A percentile compares a stretch with the other conserved stretches of the same genome.
Evolutionary conservation across 2,888 invertebrate species (phyloP).

Genomic region (Corythucha ciliata): DNA sequence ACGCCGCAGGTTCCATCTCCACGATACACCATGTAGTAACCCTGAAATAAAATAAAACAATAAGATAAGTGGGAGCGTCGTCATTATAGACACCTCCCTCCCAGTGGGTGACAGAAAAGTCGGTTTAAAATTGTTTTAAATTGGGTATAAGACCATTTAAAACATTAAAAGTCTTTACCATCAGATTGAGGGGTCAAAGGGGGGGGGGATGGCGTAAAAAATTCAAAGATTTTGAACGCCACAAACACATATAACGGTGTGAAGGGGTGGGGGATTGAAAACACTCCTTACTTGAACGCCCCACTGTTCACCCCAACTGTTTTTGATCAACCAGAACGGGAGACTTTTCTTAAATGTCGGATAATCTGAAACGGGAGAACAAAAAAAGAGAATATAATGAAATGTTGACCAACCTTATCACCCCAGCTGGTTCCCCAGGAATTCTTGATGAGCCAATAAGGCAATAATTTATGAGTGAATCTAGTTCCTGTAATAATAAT

Average conservation of each 20-base stretch:
- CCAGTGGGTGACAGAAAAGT: too few species aligned
- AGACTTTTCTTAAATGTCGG: constrained; percentile 68
- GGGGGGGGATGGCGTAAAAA: too few species aligned
- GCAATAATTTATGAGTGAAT: constrained; percentile 66
- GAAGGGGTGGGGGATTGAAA: too few species aligned
- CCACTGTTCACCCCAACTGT: constrained; percentile 87
- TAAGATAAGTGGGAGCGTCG: too few species aligned
- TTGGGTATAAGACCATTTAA: too few species aligned
- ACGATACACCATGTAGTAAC: constrained; percentile 87
- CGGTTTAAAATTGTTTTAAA: too few species aligned
- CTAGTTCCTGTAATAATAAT: constrained; percentile 58
- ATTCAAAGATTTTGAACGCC: too few species aligned
- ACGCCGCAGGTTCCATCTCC: constrained; percentile 94
- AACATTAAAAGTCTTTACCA: too few species aligned
- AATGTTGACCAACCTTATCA: constrained; percentile 50
- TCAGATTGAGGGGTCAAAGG: too few species aligned
- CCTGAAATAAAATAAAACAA: constrained; percentile 45
- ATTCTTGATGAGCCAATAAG: constrained; percentile 91
- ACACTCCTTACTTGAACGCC: constrained; percentile 57
- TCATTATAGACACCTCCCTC: too few species aligned
- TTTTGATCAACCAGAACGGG: constrained; percentile 89
- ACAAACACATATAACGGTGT: too few species aligned
- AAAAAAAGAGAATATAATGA: constrained; percentile 30
- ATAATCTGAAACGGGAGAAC: constrained; percentile 52
- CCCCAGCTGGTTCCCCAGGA: constrained; percentile 91